These are phyloP conservation scores for Venturia canescens DNA, from an alignment of 1,140 invertebrate genomes.

Conservation along the genomic window DNA sequence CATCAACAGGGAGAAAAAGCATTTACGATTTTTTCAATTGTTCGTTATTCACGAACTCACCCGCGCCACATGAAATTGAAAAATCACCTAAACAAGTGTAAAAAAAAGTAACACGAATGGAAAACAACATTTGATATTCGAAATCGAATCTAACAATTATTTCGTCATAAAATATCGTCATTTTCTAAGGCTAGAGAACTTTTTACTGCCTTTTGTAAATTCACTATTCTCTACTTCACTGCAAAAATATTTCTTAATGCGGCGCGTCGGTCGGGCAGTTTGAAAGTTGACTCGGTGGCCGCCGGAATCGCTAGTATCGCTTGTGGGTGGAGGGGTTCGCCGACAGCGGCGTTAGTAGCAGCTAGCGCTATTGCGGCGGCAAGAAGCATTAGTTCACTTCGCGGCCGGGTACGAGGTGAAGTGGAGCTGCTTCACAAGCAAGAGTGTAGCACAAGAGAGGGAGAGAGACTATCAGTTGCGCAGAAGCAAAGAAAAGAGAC, in stretches of 20 bases:
- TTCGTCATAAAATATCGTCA: too few relatives aligned
- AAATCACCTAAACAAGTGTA: too few relatives aligned
- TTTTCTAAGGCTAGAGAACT: background rate
- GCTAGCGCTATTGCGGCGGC: background rate
- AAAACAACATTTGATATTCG: too few relatives aligned
- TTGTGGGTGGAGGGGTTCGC: background rate
- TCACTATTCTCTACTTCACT: too few relatives aligned
- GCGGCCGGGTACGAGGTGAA: background rate
- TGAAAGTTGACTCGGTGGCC: background rate
- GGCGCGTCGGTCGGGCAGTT: background rate
- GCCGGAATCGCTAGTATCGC: background rate
- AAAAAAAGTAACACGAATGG: too few relatives aligned
- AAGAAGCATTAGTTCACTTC: background rate
- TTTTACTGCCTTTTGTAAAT: background rate
- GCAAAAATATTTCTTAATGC: too few relatives aligned
- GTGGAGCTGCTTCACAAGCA: background rate
- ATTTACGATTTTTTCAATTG: too few relatives aligned
- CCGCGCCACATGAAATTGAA: too few relatives aligned
- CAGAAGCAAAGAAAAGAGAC: constrained; percentile 30
- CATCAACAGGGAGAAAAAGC: too few relatives aligned
- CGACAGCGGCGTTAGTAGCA: background rate
- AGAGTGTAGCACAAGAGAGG: background rate
- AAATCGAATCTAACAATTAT: too few relatives aligned
- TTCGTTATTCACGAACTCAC: too few relatives aligned
- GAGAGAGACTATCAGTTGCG: constrained; percentile 2